Evolutionary conservation across 2,113 vertebrate genomes (phyloP), one percentile per base, ranked within the genome.

Genomic region (Ochotona curzoniae): DNA sequence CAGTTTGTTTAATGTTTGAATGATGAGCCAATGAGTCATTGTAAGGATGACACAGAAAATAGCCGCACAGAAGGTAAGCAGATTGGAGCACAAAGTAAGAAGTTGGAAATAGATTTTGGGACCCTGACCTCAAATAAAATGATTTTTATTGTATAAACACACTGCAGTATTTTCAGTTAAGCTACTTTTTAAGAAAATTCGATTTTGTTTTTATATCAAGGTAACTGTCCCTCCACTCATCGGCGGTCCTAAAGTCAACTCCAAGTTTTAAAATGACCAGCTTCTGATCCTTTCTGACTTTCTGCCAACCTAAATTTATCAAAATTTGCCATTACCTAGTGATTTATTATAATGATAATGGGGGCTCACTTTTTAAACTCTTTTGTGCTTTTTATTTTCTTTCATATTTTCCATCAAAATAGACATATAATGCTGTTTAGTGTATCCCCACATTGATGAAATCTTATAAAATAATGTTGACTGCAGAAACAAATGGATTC

Each of bases 21-120:
- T 93, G 69, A 91, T 89, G 79, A 89, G 79, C 21, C 25, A 82
- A 74, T 87, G 32, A 93, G 63, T 94, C 60, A 67, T 64, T 70
- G 47, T 49, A 91, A 91, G 61, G 25, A 70, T 90, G 26, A 91
- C 17, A 74, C 35, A 90, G 91, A 51, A 95, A 91, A 87, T 70
- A 75, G 80, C 7, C 66, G 85, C 32, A 54, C 14, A 67, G 30
- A 92, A 89, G 61, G 92, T 76, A 38, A 85, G 82, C 51, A 94
- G 35, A 91, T 91, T 92, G 95, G 78, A 94, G 28, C 35, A 75
- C 79, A 8, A 30, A 89, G 87, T 85, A 70, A 51, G 82, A 69
- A 95, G 87, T 78, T 6, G 79, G 86, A 95, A 44, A 87, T 81
- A 81, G 70, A 87, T 63, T 93, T 94, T 95, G 38, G 66, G 95